phyloP scores from a whole-genome alignment of 2,113 vertebrate genomes.

The Pangasianodon hypophthalmus region DNA sequence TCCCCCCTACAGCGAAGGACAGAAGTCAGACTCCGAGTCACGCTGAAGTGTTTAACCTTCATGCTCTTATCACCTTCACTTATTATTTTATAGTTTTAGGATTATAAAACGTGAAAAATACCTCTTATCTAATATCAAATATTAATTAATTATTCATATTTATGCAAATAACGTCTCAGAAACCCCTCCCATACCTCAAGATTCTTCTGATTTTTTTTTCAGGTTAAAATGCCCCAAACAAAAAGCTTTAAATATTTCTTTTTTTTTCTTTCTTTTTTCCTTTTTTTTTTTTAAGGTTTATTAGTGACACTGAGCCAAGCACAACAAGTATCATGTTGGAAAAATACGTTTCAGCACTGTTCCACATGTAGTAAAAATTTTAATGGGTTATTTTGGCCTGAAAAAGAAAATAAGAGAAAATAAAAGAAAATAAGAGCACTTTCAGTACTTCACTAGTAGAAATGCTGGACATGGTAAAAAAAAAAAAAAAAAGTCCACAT shows the following conservation, averaged over 20 bases:
- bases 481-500: not conserved
- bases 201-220: not conserved
- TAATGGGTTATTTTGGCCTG: slow-evolving; percentile 6
- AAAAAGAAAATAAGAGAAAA: not conserved
- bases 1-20: not conserved
- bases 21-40: not conserved
- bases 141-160: not conserved
- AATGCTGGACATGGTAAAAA: not conserved
- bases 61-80: not conserved
- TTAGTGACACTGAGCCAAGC: not conserved
- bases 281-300: not conserved
- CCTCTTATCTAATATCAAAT: not conserved
- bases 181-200: not conserved
- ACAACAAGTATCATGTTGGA: slow-evolving; percentile 6
- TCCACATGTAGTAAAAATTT: slow-evolving; percentile 3
- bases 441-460: not conserved
- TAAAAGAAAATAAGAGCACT: not conserved
- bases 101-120: not conserved
- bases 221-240: not conserved
- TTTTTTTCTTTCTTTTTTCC: not conserved
- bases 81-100: not conserved
- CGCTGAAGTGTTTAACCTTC: not conserved
- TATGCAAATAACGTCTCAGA: not conserved
- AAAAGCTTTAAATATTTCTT: not conserved
- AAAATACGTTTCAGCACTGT: not conserved